Evolutionary conservation across 2,888 invertebrate species (phyloP).

Genomic region (Saturnia japonica): DNA sequence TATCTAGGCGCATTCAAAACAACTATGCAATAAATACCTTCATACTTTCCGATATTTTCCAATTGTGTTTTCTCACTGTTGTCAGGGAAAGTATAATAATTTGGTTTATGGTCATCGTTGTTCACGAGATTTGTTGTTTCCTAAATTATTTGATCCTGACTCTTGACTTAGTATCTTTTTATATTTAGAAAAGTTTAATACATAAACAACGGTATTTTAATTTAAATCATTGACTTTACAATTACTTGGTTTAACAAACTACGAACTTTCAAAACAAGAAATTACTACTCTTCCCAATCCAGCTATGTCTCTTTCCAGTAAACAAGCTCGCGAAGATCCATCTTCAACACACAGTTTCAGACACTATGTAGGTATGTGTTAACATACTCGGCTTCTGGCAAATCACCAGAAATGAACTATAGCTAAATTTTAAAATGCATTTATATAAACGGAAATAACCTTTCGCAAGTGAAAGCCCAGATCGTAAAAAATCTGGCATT

Average conservation of each 20-base stretch:
- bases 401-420: neutral
- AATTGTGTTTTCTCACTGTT: neutral
- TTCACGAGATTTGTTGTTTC: neutral
- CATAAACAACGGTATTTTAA: no score
- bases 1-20: slow-evolving; percentile 5
- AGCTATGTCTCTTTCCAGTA: neutral
- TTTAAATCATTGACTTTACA: no score
- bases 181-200: neutral
- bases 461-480: neutral
- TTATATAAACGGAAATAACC: neutral
- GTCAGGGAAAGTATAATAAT: neutral
- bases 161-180: neutral
- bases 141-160: neutral
- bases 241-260: no score
- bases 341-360: neutral
- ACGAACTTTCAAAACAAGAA: neutral
- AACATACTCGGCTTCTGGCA: neutral
- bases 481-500: neutral
- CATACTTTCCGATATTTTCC: neutral
- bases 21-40: neutral
- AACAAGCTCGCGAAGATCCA: neutral
- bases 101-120: neutral
- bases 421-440: neutral
- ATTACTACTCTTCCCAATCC: neutral
- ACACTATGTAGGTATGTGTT: neutral